Conservation (phyloP, 2,113 vertebrate genomes). For the Microtus ochrogaster region DNA sequence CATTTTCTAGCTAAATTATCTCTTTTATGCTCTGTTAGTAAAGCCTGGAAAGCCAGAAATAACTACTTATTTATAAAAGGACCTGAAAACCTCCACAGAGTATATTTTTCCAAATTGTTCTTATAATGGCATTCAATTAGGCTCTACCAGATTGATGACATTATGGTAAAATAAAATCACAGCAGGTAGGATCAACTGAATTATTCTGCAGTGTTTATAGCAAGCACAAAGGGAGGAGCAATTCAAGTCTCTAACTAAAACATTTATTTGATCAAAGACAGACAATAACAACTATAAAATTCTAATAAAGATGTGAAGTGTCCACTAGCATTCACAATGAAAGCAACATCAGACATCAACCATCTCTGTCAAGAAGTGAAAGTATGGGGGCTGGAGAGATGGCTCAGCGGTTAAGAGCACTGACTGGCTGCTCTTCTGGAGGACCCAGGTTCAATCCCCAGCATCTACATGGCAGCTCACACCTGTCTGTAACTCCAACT, state of each 20-base stretch:
- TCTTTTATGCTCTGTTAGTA: slow-evolving; percentile 2
- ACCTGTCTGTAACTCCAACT: neutral
- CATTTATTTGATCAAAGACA: slow-evolving; percentile 40
- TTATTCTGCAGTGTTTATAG: slow-evolving; percentile 19
- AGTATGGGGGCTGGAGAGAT: neutral
- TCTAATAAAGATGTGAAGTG: neutral
- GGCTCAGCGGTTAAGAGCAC: neutral
- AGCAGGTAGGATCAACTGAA: slow-evolving; percentile 20
- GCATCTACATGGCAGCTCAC: neutral
- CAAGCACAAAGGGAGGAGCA: slow-evolving; percentile 3
- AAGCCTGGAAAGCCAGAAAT: slow-evolving; percentile 52
- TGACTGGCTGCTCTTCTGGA: neutral
- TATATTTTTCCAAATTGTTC: slow-evolving; percentile 47
- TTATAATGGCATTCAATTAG: slow-evolving; percentile 3
- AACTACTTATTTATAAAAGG: slow-evolving; percentile 10
- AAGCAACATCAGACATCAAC: slow-evolving; percentile 1
- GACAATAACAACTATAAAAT: slow-evolving; percentile 15
- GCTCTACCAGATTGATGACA: neutral
- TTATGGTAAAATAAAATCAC: slow-evolving; percentile 53
- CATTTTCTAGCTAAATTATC: slow-evolving; percentile 10
- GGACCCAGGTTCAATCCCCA: neutral
- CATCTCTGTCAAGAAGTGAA: slow-evolving; percentile 52
- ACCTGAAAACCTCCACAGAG: neutral
- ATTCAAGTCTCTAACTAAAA: slow-evolving; percentile 45
- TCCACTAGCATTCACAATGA: neutral